These are phyloP conservation scores for Solea senegalensis DNA, from an alignment of 2,113 vertebrate species.

Conservation along the genomic window DNA sequence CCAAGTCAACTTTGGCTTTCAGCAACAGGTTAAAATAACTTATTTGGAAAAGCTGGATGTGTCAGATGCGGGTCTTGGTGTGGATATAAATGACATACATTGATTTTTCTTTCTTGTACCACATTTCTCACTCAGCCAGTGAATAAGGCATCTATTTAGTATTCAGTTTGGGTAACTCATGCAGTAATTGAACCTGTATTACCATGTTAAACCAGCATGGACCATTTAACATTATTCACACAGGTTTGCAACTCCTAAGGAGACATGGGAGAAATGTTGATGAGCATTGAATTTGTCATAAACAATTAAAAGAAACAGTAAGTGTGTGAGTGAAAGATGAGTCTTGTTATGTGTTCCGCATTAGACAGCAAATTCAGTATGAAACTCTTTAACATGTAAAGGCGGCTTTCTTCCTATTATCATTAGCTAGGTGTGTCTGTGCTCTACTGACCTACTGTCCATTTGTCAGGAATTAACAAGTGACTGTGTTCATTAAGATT, in stretches of 20 bases:
- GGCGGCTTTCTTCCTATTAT: constrained; percentile 28
- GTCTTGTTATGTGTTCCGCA: constrained; percentile 40
- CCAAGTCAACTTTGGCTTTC: constrained; percentile 42
- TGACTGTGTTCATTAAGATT: constrained; percentile 57
- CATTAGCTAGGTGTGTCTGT: constrained; percentile 24
- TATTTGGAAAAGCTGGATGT: constrained; percentile 54
- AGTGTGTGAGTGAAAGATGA: constrained; percentile 6
- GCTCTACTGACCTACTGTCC: constrained; percentile 29
- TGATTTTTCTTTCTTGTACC: constrained; percentile 45
- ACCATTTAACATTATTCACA: constrained; percentile 54
- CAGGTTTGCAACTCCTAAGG: constrained; percentile 32
- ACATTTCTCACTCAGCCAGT: constrained; percentile 37
- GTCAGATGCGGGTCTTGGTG: constrained; percentile 7
- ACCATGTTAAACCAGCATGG: constrained; percentile 46
- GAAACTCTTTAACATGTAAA: constrained; percentile 7
- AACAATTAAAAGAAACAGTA: constrained; percentile 1
- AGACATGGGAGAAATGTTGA: constrained; percentile 1
- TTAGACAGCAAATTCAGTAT: neutral
- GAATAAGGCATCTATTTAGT: constrained; percentile 40
- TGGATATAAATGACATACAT: constrained; percentile 56
- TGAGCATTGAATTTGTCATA: constrained; percentile 26
- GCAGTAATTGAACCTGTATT: constrained; percentile 54
- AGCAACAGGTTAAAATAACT: constrained; percentile 46
- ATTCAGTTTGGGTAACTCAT: constrained; percentile 40
- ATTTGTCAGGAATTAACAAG: constrained; percentile 60